Base-by-base conservation (phyloP, 2,113 vertebrate genomes). In the Ceyx melanurus region DNA sequence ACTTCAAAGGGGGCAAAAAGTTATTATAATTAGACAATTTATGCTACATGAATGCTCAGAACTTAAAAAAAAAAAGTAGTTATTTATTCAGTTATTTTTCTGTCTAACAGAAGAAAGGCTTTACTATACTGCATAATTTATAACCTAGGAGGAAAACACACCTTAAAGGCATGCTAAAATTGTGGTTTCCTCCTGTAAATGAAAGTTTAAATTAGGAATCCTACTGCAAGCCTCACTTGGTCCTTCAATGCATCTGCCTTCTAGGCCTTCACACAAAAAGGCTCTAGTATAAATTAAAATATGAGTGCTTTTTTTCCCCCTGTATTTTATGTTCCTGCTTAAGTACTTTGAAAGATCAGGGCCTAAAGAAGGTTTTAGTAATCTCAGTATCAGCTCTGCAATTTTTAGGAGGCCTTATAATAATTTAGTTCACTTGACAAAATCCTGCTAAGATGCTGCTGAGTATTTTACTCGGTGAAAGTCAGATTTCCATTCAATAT, bases 11-110 rank as follows among this genome's bases (percentile, higher is more conserved):
- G 13, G 46, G 15, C 22, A 61, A 89, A 70, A 54, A 73, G 6
- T 50, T 40, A 31, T 64, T 91, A 65, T 85, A 94, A 79, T 96
- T 87, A 87, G 54, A 61, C 42, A 74, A 40, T 45, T 88, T 82
- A 73, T 73, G 23, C 50, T 77, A 75, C 33, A 19, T 22, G 74
- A 70, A 53, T 56, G 22, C 37, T 86, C 15, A 88, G 64, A 90
- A 86, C 65, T 82, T 67, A 11, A 61, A 53, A 71, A 83, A 73
- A 78, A 81, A 67, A 75, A n/a, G n/a, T n/a, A n/a, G 57, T 88
- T 88, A 80, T 88, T 94, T 94, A 67, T 93, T 90, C 43, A 73
- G 43, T 81, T 81, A 51, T 13, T 83, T 86, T 86, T 68, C 48
- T 67, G 37, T 89, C 71, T 64, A 88, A 75, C 17, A 91, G 77